Evolutionary conservation across 2,113 vertebrate species (phyloP).

Genomic region (Podarcis muralis): DNA sequence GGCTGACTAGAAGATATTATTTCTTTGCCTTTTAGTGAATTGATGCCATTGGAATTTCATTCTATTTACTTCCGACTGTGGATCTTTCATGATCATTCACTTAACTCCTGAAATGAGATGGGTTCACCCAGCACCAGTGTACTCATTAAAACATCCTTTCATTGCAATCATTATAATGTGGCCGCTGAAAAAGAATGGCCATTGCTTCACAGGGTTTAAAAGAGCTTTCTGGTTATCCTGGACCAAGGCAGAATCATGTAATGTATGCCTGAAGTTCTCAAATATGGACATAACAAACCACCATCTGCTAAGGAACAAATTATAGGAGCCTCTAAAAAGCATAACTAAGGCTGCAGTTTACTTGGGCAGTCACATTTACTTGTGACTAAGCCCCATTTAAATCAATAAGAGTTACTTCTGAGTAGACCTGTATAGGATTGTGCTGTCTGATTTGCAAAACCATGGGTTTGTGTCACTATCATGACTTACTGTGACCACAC

Average conservation of each 20-base stretch:
- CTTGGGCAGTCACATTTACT: too few relatives aligned
- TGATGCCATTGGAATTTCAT: not conserved
- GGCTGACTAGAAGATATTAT: not conserved
- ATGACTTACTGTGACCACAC: not conserved
- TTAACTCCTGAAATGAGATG: slow-evolving; percentile 18
- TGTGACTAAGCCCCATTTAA: too few relatives aligned
- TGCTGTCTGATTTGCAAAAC: too few relatives aligned
- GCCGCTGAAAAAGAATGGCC: not conserved
- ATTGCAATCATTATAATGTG: not conserved
- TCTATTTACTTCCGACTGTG: not conserved
- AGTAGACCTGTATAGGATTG: not conserved
- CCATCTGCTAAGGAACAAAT: not conserved
- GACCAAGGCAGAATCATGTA: not conserved
- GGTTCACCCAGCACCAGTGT: not conserved
- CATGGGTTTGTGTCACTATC: not conserved
- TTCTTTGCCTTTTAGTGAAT: not conserved
- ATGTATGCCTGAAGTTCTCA: too few relatives aligned
- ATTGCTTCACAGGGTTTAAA: not conserved
- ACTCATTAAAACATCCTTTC: not conserved
- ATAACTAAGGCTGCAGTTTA: not conserved
- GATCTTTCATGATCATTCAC: not conserved
- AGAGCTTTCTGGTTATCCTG: not conserved
- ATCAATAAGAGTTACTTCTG: too few relatives aligned
- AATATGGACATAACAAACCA: not conserved
- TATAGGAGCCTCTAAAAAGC: not conserved